These are phyloP conservation scores for human (Homo sapiens) DNA, from an alignment of 2,113 vertebrate genomes.

Conservation along the genomic window DNA sequence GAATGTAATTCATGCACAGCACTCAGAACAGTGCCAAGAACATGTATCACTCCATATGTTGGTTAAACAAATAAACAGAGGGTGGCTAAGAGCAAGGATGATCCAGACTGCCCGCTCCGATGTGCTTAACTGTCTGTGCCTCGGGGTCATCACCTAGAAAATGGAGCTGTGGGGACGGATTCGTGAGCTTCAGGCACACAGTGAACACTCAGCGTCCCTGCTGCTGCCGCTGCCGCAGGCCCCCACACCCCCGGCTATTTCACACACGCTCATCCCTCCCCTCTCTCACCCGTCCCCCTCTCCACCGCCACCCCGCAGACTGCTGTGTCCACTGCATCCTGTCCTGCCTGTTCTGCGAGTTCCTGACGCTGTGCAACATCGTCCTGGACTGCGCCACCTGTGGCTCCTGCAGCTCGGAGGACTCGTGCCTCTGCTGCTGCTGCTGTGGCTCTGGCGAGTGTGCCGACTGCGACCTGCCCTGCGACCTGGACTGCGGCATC, in stretches of 20 bases:
- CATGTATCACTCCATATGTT: background rate
- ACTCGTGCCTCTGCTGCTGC: constrained; percentile 97
- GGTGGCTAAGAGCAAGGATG: background rate
- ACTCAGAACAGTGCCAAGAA: background rate
- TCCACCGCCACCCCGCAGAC: constrained; percentile 80
- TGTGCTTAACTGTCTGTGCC: background rate
- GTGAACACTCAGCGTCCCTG: fast-evolving
- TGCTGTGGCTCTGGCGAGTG: constrained; percentile 91
- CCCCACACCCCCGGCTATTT: fast-evolving
- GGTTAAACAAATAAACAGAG: background rate
- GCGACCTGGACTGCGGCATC: constrained; percentile 99
- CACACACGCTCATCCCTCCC: fast-evolving
- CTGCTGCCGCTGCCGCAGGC: background rate
- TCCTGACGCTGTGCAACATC: constrained; percentile 97
- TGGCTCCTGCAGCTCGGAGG: constrained; percentile 95
- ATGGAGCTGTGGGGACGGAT: background rate
- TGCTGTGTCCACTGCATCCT: constrained; percentile 99
- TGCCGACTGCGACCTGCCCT: constrained; percentile 96
- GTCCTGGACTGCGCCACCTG: constrained; percentile 97
- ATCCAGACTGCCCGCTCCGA: background rate
- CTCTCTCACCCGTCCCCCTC: too few relatives aligned
- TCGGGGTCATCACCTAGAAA: background rate
- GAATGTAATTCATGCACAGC: background rate
- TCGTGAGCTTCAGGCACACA: fast-evolving
- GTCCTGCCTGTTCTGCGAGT: constrained; percentile 99